A percentile compares a stretch with the other conserved stretches of the same genome.
Conservation (phyloP, 2,113 vertebrate genomes). For the Nesogale talazaci region DNA sequence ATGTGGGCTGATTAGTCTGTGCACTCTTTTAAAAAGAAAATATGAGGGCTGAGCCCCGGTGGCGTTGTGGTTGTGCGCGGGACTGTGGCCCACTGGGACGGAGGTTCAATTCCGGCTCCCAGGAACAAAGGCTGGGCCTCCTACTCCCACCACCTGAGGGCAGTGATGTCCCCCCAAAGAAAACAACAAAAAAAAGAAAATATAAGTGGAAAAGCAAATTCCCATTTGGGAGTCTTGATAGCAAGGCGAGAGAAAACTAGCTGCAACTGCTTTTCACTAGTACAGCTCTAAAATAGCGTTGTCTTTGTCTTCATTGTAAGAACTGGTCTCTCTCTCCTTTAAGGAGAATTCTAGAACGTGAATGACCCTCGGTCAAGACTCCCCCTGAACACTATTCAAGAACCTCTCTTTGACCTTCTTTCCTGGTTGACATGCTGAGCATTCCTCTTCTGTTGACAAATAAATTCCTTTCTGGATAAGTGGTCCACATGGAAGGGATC, state of each 20-base stretch:
- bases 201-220: not conserved
- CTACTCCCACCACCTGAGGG: too few species aligned
- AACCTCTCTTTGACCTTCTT: not conserved
- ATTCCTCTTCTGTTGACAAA: not conserved
- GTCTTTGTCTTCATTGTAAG: not conserved
- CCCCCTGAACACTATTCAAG: not conserved
- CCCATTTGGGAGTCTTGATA: not conserved
- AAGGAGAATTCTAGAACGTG: not conserved
- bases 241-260: not conserved
- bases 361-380: not conserved
- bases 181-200: too few species aligned
- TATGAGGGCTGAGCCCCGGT: too few species aligned
- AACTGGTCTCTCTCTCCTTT: not conserved
- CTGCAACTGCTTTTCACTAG: not conserved
- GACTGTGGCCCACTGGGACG: too few species aligned
- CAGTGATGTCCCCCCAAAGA: too few species aligned
- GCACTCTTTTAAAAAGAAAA: not conserved
- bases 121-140: too few species aligned
- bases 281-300: not conserved
- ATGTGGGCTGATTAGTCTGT: not conserved
- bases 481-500: not conserved
- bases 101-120: too few species aligned
- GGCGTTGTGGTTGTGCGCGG: too few species aligned
- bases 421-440: not conserved
- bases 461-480: conserved; percentile 9